Percentiles rank a stretch among this genome's conserved stretches.
Evolutionary conservation across 92 coral and sea anemone species (phyloP).

Genomic region (Heteractis magnifica): DNA sequence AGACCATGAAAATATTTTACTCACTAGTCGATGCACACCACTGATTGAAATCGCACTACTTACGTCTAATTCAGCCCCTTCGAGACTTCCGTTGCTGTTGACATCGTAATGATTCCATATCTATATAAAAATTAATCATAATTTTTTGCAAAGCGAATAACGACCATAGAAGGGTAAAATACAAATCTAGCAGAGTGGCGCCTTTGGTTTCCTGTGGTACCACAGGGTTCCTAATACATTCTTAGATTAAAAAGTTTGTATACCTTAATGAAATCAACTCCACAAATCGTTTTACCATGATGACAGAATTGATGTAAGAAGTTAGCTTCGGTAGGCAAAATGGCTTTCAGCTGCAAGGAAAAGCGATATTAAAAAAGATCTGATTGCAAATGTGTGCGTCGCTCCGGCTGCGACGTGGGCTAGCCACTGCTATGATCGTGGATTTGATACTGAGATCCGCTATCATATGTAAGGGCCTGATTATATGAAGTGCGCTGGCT

Average conservation of each 20-base stretch:
- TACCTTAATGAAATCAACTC: constrained; percentile 79
- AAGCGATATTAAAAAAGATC: not conserved
- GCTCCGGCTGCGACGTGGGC: not conserved
- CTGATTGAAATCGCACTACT: not conserved
- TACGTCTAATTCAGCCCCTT: constrained; percentile 67
- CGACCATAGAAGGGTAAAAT: not conserved
- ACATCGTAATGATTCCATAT: constrained; percentile 78
- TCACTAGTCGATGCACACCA: too few species aligned
- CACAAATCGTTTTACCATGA: constrained; percentile 24
- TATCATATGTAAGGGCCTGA: too few species aligned
- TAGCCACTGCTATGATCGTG: not conserved
- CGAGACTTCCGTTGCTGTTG: constrained; percentile 57
- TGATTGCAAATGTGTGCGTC: not conserved
- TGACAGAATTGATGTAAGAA: constrained; percentile 49
- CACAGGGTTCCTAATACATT: not conserved
- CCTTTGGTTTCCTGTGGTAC: not conserved
- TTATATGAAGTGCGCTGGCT: too few species aligned
- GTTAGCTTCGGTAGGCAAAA: constrained; percentile 71
- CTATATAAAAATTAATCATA: constrained; percentile 24
- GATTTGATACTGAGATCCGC: too few species aligned
- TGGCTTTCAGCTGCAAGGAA: constrained; percentile 40
- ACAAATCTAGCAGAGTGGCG: not conserved
- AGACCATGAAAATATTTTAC: not conserved
- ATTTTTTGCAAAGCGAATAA: not conserved
- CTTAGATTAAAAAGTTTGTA: not conserved